Base-by-base conservation (phyloP, 2,888 invertebrate genomes). In the Drosophila helvetica region DNA sequence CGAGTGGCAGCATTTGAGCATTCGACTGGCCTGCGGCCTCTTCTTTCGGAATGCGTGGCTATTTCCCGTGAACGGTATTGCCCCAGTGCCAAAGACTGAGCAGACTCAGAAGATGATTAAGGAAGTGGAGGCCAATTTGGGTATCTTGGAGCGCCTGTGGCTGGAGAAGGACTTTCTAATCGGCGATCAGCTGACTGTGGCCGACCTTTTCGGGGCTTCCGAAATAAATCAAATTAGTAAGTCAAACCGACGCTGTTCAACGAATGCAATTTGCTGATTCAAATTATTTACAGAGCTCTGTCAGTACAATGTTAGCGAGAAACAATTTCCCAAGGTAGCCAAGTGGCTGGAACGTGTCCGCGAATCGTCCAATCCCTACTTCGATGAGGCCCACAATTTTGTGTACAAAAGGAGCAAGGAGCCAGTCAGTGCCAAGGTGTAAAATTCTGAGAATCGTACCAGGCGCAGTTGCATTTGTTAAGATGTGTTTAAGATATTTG, bases 181-280 rank as follows among this genome's bases (percentile, higher is more conserved):
- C 1, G 95, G 95, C 0, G 90, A 95, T 75, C 88, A 93, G 38
- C 91, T 96, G 2, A 94, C 94, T 0, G 93, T 95, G 1, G 96
- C 96, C 0, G 96, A 97, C 91, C 90, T 97, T 55, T 91, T 96
- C 70, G 96, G 95, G 0, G 94, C 94, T 1, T 94, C 95, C 77
- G 96, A 96, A 92, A 89, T 96, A 57, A 96, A 96, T 89, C 96
- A 96, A 90, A 94, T 95, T 30, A 93, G 96, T 96, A 91, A 92
- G 81, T 66, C 17, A 0, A 4, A 12, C 3, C 1, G 5, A 0
- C 1, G 19, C 12, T 30, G 1, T 15, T 19, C 1, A 7, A 22
- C 1, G 6, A 42, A 12, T 48, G 10, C 9, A 25, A 12, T 8
- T 53, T 33, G 43, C 43, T 7, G 0, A 7, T 50, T n/a, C 1